phyloP scores from a whole-genome alignment of 2,888 invertebrate species.

The Augochlorella aurata region DNA sequence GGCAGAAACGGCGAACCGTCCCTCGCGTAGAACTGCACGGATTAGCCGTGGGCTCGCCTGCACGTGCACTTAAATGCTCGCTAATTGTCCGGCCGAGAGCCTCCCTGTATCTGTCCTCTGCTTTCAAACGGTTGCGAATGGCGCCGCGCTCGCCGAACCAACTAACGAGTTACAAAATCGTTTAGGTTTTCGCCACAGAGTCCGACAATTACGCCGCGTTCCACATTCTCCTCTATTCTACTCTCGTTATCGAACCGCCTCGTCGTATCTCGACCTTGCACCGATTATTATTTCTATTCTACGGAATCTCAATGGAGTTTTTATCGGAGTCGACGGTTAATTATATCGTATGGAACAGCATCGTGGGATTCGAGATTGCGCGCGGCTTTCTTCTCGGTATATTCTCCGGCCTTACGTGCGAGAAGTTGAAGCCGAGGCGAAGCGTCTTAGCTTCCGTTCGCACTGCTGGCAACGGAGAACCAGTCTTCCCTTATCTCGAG shows the following conservation, averaged over 20 bases:
- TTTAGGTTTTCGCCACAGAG: not conserved
- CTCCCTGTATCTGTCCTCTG: slow-evolving; percentile 25
- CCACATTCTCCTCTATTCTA: not conserved
- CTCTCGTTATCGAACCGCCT: not conserved
- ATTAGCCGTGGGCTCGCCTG: slow-evolving; percentile 74
- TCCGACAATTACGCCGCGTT: not conserved
- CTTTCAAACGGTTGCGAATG: slow-evolving; percentile 11
- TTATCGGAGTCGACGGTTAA: not conserved
- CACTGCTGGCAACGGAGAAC: slow-evolving; percentile 72
- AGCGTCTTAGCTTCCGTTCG: slow-evolving; percentile 75
- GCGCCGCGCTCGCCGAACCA: not conserved
- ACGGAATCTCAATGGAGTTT: not conserved
- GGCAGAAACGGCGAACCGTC: slow-evolving; percentile 65
- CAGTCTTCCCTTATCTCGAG: slow-evolving; percentile 78
- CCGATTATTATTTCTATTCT: not conserved
- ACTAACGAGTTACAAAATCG: slow-evolving; percentile 11
- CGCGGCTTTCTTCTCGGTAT: slow-evolving; percentile 69
- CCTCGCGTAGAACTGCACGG: slow-evolving; percentile 70
- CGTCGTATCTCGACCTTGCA: not conserved
- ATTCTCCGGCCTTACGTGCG: slow-evolving; percentile 53
- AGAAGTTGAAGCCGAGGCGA: slow-evolving; percentile 58
- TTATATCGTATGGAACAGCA: not conserved
- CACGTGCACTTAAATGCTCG: slow-evolving; percentile 78
- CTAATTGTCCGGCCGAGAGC: slow-evolving; percentile 75
- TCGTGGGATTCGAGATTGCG: slow-evolving; percentile 25